phyloP scores from a whole-genome alignment of 2,113 vertebrate genomes.

The Falco punctatus region DNA sequence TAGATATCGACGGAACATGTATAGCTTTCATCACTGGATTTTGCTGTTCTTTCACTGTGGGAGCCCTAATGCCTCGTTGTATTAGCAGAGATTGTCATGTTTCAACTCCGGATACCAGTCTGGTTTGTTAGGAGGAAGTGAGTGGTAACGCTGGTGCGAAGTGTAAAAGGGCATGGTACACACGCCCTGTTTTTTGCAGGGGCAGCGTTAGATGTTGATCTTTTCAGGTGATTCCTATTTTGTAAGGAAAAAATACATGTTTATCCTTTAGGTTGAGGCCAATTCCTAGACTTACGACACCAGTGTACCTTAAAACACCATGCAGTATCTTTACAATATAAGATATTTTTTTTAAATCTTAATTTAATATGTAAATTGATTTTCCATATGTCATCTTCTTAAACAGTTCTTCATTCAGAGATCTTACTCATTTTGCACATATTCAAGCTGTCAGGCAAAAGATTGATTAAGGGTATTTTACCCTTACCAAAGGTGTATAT shows the following conservation, averaged over 20 bases:
- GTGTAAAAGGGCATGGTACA: background rate
- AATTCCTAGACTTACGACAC: background rate
- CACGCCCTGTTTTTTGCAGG: background rate
- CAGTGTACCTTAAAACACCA: background rate
- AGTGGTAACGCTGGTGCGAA: background rate
- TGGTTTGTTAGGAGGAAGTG: background rate
- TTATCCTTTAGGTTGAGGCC: background rate
- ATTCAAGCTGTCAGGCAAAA: background rate
- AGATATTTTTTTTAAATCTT: background rate
- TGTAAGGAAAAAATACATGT: background rate
- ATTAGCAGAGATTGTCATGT: background rate
- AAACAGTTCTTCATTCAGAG: background rate
- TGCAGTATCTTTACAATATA: slow-evolving; percentile 6
- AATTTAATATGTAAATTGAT: background rate
- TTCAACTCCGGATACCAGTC: background rate
- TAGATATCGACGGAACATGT: background rate
- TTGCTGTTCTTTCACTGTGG: background rate
- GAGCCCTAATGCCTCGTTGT: background rate
- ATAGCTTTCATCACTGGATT: background rate
- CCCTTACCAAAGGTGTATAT: background rate
- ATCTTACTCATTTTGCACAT: background rate
- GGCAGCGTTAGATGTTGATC: background rate
- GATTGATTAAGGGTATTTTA: background rate
- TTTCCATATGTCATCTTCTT: background rate
- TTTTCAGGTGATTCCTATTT: background rate